Evolutionary conservation across 2,888 invertebrate genomes (phyloP), one percentile per base, ranked within the genome.

Genomic region (Thyatira batis): DNA sequence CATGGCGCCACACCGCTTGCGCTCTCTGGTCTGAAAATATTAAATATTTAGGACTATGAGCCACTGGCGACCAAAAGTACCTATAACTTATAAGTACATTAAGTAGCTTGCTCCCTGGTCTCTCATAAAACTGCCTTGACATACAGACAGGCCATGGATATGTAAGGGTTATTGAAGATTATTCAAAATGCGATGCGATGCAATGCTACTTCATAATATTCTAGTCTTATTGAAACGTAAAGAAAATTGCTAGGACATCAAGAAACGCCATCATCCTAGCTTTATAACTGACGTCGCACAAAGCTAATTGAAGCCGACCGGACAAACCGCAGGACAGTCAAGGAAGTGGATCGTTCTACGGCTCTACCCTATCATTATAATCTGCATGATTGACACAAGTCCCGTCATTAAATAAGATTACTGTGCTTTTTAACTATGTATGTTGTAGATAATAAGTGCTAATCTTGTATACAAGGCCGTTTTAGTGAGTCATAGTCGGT

Each of bases 1-100:
- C 91, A 90, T 90, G 76, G 85, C 83, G 83, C 82, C 81, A 80
- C 81, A 79, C 82, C 76, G 78, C 77, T 76, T 76, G 78, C 76
- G 71, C 77, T 76, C 70, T 65, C 65, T 73, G 68, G 67, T 75
- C 79, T 80, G 73, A 8, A 74, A 76, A 60, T 8, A 3, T 6
- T 1, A 8, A 8, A 1, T 2, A 17, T 39, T 17, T 17, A 11
- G 1, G 4, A 33, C 13, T 30, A n/a, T n/a, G n/a, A n/a, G n/a
- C n/a, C n/a, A n/a, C n/a, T n/a, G n/a, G n/a, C n/a, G n/a, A n/a
- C n/a, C n/a, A n/a, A n/a, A n/a, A n/a, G n/a, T n/a, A n/a, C n/a
- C n/a, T n/a, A n/a, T n/a, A n/a, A n/a, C n/a, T n/a, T n/a, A n/a
- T n/a, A n/a, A n/a, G n/a, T n/a, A n/a, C n/a, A n/a, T n/a, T n/a